A percentile compares a stretch with the other conserved stretches of the same genome.
Conservation (phyloP, 2,797 vertebrate species). For the Argyrosomus regius region DNA sequence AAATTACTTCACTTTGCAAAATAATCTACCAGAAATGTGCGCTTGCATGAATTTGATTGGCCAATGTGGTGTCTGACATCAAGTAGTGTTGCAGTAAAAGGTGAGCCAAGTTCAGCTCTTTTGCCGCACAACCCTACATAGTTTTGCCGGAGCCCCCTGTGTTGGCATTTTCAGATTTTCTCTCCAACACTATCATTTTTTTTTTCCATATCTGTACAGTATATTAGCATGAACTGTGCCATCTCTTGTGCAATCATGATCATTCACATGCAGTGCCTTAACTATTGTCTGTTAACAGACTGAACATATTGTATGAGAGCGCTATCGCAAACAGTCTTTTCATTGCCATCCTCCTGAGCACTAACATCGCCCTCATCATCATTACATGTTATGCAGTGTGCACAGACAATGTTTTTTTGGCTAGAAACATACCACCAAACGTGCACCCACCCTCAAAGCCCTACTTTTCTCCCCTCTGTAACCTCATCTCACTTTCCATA, state of each 20-base stretch:
- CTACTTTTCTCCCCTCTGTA: slow-evolving; percentile 12
- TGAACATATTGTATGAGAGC: background rate
- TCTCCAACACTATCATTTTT: background rate
- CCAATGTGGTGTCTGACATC: background rate
- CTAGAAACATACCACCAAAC: slow-evolving; percentile 8
- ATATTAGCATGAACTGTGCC: background rate
- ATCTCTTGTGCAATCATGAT: background rate
- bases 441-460: slow-evolving; percentile 14
- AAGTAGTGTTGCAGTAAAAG: background rate
- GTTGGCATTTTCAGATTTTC: background rate
- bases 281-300: background rate
- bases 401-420: background rate
- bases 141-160: background rate
- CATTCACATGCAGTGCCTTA: background rate
- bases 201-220: background rate
- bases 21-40: background rate
- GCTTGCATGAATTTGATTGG: background rate
- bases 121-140: too few species aligned
- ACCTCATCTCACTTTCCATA: slow-evolving; percentile 40
- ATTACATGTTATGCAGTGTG: slow-evolving; percentile 28
- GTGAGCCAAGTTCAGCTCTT: background rate
- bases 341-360: background rate
- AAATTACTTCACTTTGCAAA: background rate
- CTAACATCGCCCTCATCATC: slow-evolving; percentile 3
- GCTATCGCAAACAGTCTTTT: background rate